Conservation (phyloP, 2,888 invertebrate species). For the Temnothorax rugatulus region DNA sequence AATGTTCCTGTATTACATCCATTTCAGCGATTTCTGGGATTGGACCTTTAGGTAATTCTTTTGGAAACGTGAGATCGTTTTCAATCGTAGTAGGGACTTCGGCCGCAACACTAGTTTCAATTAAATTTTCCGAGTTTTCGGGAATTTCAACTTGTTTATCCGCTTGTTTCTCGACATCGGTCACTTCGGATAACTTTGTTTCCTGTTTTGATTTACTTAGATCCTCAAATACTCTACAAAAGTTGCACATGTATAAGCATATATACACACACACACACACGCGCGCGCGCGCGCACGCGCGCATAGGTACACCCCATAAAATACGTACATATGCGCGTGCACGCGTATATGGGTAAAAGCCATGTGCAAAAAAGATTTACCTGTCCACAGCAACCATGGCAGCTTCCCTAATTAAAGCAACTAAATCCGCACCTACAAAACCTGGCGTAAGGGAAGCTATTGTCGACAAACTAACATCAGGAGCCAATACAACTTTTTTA, state of each 20-base stretch:
- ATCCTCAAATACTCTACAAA: slow-evolving; percentile 82
- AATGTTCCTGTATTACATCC: slow-evolving; percentile 67
- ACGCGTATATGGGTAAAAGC: background rate
- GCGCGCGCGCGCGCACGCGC: too few species aligned
- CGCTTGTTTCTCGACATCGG: slow-evolving; percentile 58
- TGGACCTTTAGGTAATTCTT: slow-evolving; percentile 47
- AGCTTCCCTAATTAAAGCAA: slow-evolving; percentile 94
- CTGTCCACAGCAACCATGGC: slow-evolving; percentile 95
- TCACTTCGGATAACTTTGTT: slow-evolving; percentile 69
- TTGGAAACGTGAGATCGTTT: background rate
- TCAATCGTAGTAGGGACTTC: slow-evolving; percentile 53
- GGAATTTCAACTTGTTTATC: slow-evolving; percentile 62
- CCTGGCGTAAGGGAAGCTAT: slow-evolving; percentile 97
- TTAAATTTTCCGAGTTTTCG: slow-evolving; percentile 63
- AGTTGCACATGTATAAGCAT: background rate
- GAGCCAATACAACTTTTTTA: slow-evolving; percentile 89
- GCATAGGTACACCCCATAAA: too few species aligned
- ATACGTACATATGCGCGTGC: too few species aligned
- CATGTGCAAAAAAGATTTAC: slow-evolving; percentile 73
- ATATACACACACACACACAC: background rate
- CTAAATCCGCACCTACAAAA: slow-evolving; percentile 97
- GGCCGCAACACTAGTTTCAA: slow-evolving; percentile 44
- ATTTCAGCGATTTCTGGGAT: slow-evolving; percentile 43
- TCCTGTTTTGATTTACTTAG: slow-evolving; percentile 78
- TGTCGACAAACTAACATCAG: slow-evolving; percentile 90